Evolutionary conservation across 2,888 invertebrate genomes (phyloP).

Genomic region (Lycocerus yunnanus): DNA sequence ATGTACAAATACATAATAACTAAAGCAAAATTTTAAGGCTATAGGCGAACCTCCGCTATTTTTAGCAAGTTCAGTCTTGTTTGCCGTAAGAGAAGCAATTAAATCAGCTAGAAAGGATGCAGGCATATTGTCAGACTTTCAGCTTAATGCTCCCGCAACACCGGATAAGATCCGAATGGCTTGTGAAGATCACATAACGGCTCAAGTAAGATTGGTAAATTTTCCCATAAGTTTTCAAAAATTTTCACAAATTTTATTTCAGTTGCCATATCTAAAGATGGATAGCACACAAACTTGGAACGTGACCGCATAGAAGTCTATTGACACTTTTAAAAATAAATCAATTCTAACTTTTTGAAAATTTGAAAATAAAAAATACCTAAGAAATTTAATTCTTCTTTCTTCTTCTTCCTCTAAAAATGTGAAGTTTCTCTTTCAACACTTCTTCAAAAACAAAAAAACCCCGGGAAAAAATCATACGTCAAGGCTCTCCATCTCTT

Average conservation of each 20-base stretch:
- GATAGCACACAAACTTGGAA: conserved; percentile 67
- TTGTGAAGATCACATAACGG: conserved; percentile 82
- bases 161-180: conserved; percentile 87
- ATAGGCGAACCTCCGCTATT: conserved; percentile 96
- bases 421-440: too few species aligned
- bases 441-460: too few species aligned
- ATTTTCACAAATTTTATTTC: neutral
- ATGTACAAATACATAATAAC: neutral
- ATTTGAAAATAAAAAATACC: too few species aligned
- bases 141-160: conserved; percentile 84
- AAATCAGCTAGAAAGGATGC: conserved; percentile 75
- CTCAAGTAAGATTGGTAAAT: too few species aligned
- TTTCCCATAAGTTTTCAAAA: too few species aligned
- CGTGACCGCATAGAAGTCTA: too few species aligned
- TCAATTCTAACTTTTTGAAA: too few species aligned
- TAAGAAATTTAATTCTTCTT: too few species aligned
- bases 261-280: conserved; percentile 59
- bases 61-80: conserved; percentile 84
- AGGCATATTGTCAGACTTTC: conserved; percentile 64
- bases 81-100: conserved; percentile 89
- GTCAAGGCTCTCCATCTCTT: too few species aligned
- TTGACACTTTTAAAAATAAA: too few species aligned
- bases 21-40: conserved; percentile 65
- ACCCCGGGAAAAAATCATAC: too few species aligned
- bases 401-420: too few species aligned